Evolutionary conservation across 2,113 vertebrate species (phyloP).

Genomic region (Mixornis gularis): DNA sequence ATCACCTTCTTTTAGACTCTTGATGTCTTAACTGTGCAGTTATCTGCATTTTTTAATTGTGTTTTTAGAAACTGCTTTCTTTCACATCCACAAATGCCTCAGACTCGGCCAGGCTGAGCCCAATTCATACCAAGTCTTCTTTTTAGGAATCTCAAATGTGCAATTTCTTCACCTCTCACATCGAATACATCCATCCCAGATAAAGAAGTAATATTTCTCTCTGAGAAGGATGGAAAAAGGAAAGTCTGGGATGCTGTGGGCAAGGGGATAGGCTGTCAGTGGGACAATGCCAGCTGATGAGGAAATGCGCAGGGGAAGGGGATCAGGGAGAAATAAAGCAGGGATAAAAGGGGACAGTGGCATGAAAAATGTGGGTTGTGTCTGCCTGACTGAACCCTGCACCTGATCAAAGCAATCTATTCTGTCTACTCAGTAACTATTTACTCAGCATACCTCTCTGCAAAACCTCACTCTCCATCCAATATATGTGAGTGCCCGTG

Average conservation of each 20-base stretch:
- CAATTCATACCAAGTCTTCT: not conserved
- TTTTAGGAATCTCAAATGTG: not conserved
- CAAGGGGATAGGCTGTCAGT: not conserved
- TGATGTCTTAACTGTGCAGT: not conserved
- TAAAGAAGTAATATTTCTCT: not conserved
- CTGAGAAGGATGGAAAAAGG: not conserved
- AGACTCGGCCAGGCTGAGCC: not conserved
- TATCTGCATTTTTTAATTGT: not conserved
- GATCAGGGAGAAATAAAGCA: accelerated
- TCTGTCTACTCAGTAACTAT: not conserved
- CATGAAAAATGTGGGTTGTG: not conserved
- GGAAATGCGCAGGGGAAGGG: not conserved
- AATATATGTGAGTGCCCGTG: accelerated
- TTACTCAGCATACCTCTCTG: not conserved
- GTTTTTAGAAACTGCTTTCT: not conserved
- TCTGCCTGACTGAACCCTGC: accelerated
- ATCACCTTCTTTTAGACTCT: not conserved
- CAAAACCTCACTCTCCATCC: not conserved
- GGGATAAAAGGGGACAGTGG: not conserved
- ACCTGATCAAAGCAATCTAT: not conserved
- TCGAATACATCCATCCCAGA: not conserved
- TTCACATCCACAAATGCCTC: not conserved
- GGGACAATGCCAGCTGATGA: not conserved
- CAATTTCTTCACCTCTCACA: not conserved
- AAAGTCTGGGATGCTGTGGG: not conserved